Percentiles rank a stretch among this genome's conserved stretches.
phyloP scores from a whole-genome alignment of 2,888 invertebrate genomes.

The Apodemia hepburni region DNA sequence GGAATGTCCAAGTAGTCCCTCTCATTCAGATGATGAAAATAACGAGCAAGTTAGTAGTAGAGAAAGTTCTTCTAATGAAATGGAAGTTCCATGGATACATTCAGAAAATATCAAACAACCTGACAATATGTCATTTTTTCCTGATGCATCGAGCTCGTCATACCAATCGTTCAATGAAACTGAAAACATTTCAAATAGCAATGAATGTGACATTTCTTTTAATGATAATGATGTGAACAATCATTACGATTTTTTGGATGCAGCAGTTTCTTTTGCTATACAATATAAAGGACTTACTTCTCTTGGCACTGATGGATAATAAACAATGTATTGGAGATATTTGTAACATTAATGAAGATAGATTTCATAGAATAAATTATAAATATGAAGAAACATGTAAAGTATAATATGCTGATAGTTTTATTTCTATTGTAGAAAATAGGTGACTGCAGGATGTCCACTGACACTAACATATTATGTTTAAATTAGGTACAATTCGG shows the following conservation, averaged over 20 bases:
- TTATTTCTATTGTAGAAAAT: not conserved
- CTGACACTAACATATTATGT: not conserved
- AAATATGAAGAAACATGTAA: not conserved
- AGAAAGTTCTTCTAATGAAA: slow-evolving; percentile 40
- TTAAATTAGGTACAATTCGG: too few relatives aligned
- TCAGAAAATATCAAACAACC: slow-evolving; percentile 38
- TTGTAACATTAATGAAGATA: not conserved
- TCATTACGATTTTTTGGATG: slow-evolving; percentile 82
- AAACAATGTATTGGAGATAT: slow-evolving; percentile 6
- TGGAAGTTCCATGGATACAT: slow-evolving; percentile 46
- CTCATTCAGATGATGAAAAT: slow-evolving; percentile 44
- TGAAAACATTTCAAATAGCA: slow-evolving; percentile 23
- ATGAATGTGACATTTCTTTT: slow-evolving; percentile 21
- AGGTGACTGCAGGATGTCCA: not conserved
- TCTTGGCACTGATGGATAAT: slow-evolving; percentile 66
- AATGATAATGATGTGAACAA: slow-evolving; percentile 42
- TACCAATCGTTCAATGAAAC: slow-evolving; percentile 44
- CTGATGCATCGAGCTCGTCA: slow-evolving; percentile 43
- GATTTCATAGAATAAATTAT: slow-evolving; percentile 1
- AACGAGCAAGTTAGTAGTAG: slow-evolving; percentile 32
- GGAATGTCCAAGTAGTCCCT: slow-evolving; percentile 44
- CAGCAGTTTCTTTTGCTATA: slow-evolving; percentile 87
- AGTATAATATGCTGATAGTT: not conserved
- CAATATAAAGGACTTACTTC: slow-evolving; percentile 85
- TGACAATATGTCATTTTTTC: slow-evolving; percentile 43